Evolutionary conservation across 2,888 invertebrate species (phyloP).

Genomic region (Bellardia pandia): DNA sequence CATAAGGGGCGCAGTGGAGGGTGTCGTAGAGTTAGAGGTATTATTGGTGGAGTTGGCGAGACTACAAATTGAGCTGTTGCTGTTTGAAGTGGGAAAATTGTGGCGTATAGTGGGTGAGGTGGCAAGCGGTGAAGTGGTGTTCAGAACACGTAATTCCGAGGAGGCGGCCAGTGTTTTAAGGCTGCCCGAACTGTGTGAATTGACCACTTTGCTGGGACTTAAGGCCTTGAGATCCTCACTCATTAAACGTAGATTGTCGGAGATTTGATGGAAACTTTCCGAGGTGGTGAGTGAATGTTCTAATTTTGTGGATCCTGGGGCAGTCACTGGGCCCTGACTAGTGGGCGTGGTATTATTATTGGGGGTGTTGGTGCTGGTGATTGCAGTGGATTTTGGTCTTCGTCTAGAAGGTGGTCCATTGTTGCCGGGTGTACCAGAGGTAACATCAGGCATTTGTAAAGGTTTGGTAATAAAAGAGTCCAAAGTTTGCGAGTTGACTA

Average conservation of each 20-base stretch:
- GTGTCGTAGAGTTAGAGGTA: slow-evolving; percentile 78
- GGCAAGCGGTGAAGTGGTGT: slow-evolving; percentile 78
- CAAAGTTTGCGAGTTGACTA: slow-evolving; percentile 80
- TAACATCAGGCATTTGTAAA: slow-evolving; percentile 81
- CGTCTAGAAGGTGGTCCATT: slow-evolving; percentile 68
- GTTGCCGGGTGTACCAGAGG: slow-evolving; percentile 79
- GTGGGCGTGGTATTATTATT: slow-evolving; percentile 76
- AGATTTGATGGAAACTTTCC: slow-evolving; percentile 83
- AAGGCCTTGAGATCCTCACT: slow-evolving; percentile 83
- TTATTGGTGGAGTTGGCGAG: slow-evolving; percentile 63
- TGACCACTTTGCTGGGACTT: slow-evolving; percentile 80
- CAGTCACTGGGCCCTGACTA: slow-evolving; percentile 73
- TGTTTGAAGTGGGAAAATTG: slow-evolving; percentile 60
- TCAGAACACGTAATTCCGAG: slow-evolving; percentile 76
- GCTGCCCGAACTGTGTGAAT: slow-evolving; percentile 78
- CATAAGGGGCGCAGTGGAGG: slow-evolving; percentile 80
- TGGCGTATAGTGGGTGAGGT: slow-evolving; percentile 76
- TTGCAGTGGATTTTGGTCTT: slow-evolving; percentile 54
- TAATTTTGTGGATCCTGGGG: slow-evolving; percentile 62
- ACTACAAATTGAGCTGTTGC: slow-evolving; percentile 73
- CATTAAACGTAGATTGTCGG: slow-evolving; percentile 83
- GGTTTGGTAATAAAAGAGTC: slow-evolving; percentile 82
- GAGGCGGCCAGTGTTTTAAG: slow-evolving; percentile 76
- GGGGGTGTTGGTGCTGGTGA: slow-evolving; percentile 2
- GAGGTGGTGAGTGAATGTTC: slow-evolving; percentile 82